Percentiles rank a stretch among this genome's conserved stretches.
Conservation (phyloP, 1,140 invertebrate genomes). For the Neodiprion fabricii region DNA sequence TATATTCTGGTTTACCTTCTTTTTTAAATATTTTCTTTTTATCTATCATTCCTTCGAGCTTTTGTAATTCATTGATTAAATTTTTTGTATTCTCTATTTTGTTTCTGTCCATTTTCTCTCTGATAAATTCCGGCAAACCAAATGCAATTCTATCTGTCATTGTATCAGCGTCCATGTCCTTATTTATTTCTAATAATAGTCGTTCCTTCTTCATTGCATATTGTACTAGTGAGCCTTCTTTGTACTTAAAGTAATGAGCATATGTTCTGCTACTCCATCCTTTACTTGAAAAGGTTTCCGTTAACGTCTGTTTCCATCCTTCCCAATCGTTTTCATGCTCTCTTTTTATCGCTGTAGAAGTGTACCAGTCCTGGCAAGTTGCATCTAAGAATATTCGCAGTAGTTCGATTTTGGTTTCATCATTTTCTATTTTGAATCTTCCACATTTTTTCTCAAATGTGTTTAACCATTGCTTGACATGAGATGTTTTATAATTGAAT, state of each 20-base stretch:
- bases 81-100: constrained; percentile 13
- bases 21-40: neutral
- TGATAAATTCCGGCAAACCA: constrained; percentile 12
- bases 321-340: constrained; percentile 11
- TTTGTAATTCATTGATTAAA: constrained; percentile 16
- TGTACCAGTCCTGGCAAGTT: constrained; percentile 18
- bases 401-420: constrained; percentile 10
- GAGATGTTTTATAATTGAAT: constrained; percentile 19
- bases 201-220: constrained; percentile 34
- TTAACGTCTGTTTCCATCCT: constrained; percentile 21
- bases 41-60: neutral
- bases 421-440: constrained; percentile 10
- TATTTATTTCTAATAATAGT: constrained; percentile 24
- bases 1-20: neutral
- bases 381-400: constrained; percentile 19
- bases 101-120: constrained; percentile 21
- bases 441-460: constrained; percentile 21
- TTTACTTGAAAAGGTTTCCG: constrained; percentile 25
- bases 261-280: constrained; percentile 22
- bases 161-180: constrained; percentile 10
- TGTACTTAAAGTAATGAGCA: constrained; percentile 27
- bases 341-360: constrained; percentile 16
- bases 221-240: constrained; percentile 28
- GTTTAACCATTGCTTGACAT: constrained; percentile 21
- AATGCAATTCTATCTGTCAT: constrained; percentile 16